Base-by-base conservation (phyloP, 2,888 invertebrate species). In the Andricus curvator region DNA sequence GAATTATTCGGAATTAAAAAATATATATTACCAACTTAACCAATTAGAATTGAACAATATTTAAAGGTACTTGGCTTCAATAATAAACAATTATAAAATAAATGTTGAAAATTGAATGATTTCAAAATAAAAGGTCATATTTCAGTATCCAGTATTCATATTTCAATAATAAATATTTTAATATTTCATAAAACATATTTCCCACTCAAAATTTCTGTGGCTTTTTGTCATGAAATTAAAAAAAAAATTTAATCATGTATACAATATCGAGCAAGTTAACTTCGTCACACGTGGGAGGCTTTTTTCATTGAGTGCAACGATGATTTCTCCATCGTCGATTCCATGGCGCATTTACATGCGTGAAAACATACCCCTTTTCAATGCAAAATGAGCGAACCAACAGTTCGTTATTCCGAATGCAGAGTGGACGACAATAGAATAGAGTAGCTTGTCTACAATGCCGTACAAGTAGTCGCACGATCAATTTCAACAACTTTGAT, bases 401-500 rank as follows among this genome's bases (percentile, higher is more conserved):
- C 66, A 81, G 77, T 81, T 79, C 80, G 82, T 81, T 82, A 79
- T 80, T 81, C 77, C 82, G 82, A 82, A 81, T 82, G 79, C 80
- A 44, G 51, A 79, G 41, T 78, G 80, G 78, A 82, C 81, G 80
- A 89, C 89, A 88, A 89, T 89, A 84, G 84, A 81, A 85, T 80
- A 84, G 70, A 79, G 83, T 85, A 82, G 84, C 84, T 85, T 87
- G 83, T 84, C 83, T 85, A 87, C 88, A 87, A 87, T 88, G 82
- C 86, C 67, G 48, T 86, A 85, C 85, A 85, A 86, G 88, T 86
- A 86, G 88, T 87, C 87, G 78, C 86, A 87, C 88, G 88, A 89
- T 90, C 89, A 90, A 90, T 89, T 90, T 85, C 85, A 86, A 85
- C 86, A 89, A 89, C 90, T 90, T 90, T 90, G 89, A 89, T 89